A percentile compares a stretch with the other conserved stretches of the same genome.
These are phyloP conservation scores for Rhimphoctona megacephalus DNA, from an alignment of 2,888 invertebrate species.

Conservation along the genomic window DNA sequence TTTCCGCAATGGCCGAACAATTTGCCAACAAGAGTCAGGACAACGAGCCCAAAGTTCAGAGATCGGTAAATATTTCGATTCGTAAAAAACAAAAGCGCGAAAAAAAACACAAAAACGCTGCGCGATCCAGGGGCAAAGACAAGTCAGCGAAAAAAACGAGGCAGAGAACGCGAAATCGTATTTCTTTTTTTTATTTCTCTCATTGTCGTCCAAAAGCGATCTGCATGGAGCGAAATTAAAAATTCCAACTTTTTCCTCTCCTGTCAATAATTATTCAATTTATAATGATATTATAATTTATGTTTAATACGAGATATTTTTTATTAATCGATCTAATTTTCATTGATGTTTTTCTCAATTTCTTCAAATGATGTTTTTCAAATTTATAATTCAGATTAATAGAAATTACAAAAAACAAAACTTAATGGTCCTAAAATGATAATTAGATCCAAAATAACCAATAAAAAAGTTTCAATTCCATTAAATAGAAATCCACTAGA, in stretches of 20 bases:
- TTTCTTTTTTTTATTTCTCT: constrained; percentile 25
- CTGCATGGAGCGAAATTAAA: constrained; percentile 48
- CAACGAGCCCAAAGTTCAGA: constrained; percentile 86
- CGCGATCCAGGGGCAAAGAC: constrained; percentile 59
- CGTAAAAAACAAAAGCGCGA: constrained; percentile 41
- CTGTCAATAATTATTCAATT: constrained; percentile 37
- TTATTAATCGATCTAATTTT: not conserved
- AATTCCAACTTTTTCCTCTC: constrained; percentile 45
- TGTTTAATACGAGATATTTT: not conserved
- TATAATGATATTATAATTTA: constrained; percentile 8
- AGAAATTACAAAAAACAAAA: not conserved
- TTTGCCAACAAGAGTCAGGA: constrained; percentile 87
- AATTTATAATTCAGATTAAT: not conserved
- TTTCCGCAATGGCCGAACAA: constrained; percentile 95
- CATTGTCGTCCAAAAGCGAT: constrained; percentile 36
- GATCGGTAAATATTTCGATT: constrained; percentile 86
- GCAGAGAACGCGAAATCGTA: constrained; percentile 50
- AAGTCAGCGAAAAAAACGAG: constrained; percentile 59
- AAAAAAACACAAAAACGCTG: not conserved
- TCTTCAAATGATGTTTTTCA: not conserved
- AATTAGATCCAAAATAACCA: not conserved
- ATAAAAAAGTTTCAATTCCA: not conserved
- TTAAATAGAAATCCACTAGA: not conserved
- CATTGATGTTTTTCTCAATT: not conserved
- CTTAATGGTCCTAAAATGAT: not conserved